phyloP scores from a whole-genome alignment of 1,140 invertebrate species.

The Panagrolaimus sp. region DNA sequence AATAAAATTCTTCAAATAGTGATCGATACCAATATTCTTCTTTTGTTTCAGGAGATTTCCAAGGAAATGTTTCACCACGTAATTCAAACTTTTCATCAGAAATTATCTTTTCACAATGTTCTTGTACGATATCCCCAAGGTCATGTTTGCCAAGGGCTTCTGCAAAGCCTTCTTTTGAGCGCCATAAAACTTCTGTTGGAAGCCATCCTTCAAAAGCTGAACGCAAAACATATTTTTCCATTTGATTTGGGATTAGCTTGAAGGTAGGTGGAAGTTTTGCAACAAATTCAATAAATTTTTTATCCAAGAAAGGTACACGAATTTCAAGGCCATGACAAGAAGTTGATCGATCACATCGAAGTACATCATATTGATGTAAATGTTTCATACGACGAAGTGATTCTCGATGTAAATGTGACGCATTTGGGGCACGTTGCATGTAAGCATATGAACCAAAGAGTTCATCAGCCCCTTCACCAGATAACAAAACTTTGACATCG shows the following conservation, averaged over 20 bases:
- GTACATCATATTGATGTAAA: slow-evolving; percentile 56
- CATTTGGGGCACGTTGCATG: slow-evolving; percentile 53
- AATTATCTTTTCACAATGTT: slow-evolving; percentile 41
- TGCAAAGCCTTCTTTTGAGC: slow-evolving; percentile 55
- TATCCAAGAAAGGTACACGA: slow-evolving; percentile 55
- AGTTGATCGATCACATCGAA: slow-evolving; percentile 53
- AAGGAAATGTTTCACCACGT: slow-evolving; percentile 42
- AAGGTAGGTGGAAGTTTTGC: slow-evolving; percentile 48
- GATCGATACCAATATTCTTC: slow-evolving; percentile 56
- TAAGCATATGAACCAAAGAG: slow-evolving; percentile 57
- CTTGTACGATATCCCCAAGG: slow-evolving; percentile 45
- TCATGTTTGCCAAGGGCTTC: slow-evolving; percentile 56
- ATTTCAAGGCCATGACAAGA: slow-evolving; percentile 58
- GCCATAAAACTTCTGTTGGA: slow-evolving; percentile 54
- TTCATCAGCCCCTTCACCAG: slow-evolving; percentile 57
- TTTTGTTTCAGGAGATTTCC: slow-evolving; percentile 51
- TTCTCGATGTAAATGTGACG: slow-evolving; percentile 49
- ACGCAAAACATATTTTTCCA: slow-evolving; percentile 52
- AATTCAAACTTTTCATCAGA: slow-evolving; percentile 36
- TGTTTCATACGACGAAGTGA: slow-evolving; percentile 48
- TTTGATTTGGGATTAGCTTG: slow-evolving; percentile 46
- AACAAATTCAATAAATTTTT: slow-evolving; percentile 53
- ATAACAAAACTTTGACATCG: slow-evolving; percentile 56
- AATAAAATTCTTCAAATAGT: slow-evolving; percentile 48
- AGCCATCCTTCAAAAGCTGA: slow-evolving; percentile 52